These are phyloP conservation scores for Amphiprion percula DNA, from an alignment of 2,113 vertebrate genomes.

Conservation along the genomic window DNA sequence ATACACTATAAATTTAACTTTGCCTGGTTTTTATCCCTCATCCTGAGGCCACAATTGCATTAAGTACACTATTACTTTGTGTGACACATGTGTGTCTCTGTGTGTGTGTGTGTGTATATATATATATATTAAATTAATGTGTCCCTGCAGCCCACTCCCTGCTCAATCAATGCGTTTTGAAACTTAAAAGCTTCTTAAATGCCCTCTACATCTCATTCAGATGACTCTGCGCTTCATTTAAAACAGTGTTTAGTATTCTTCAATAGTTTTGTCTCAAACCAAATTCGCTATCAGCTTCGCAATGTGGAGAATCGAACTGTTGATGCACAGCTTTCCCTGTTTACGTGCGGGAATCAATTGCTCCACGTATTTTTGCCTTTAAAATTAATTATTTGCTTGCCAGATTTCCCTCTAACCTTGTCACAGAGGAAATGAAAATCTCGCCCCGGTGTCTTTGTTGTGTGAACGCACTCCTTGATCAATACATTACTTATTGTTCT, in stretches of 20 bases:
- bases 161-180: slow-evolving; percentile 40
- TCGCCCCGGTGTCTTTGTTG: neutral
- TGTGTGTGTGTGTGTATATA: too few relatives aligned
- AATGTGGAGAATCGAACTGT: slow-evolving; percentile 3
- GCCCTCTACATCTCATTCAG: slow-evolving; percentile 20
- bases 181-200: slow-evolving; percentile 42
- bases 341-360: slow-evolving; percentile 26
- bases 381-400: slow-evolving; percentile 37
- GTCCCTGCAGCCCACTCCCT: neutral
- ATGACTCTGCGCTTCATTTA: slow-evolving; percentile 31
- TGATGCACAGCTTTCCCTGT: slow-evolving; percentile 16
- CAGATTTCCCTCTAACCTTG: neutral
- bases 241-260: slow-evolving; percentile 4
- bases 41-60: slow-evolving; percentile 51
- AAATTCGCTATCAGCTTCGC: slow-evolving; percentile 34
- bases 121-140: slow-evolving; percentile 31
- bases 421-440: slow-evolving; percentile 12
- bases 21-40: slow-evolving; percentile 29
- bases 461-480: neutral
- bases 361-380: slow-evolving; percentile 14
- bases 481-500: too few relatives aligned
- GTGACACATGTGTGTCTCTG: slow-evolving; percentile 1
- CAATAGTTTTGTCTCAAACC: slow-evolving; percentile 41
- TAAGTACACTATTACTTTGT: slow-evolving; percentile 43
- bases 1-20: slow-evolving; percentile 43